phyloP scores from a whole-genome alignment of 2,113 vertebrate species.

The Canis aureus region DNA sequence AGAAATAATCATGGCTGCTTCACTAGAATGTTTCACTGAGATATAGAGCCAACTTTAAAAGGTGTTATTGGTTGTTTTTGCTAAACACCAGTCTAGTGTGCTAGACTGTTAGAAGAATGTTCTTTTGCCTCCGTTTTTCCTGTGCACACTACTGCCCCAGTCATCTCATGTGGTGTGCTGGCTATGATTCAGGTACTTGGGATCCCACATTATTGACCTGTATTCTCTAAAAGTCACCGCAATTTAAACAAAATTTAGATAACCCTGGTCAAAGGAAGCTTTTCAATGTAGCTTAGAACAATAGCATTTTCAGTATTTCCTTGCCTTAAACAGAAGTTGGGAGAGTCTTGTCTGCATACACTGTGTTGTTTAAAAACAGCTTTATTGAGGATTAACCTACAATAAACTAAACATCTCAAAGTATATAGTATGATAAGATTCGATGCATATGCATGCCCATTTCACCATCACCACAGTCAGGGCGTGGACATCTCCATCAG shows the following conservation, averaged over 20 bases:
- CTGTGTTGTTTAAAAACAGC: not conserved
- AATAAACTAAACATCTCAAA: not conserved
- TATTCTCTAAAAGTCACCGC: not conserved
- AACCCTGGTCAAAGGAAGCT: not conserved
- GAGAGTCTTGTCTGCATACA: not conserved
- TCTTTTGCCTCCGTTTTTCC: not conserved
- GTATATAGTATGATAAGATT: not conserved
- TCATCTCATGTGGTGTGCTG: not conserved
- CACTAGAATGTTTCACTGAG: not conserved
- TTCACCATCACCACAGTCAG: not conserved
- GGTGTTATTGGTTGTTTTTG: accelerated
- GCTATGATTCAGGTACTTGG: not conserved
- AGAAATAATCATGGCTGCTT: accelerated
- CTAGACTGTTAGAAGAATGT: not conserved
- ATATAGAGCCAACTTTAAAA: not conserved
- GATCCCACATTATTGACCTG: not conserved
- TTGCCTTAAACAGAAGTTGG: not conserved
- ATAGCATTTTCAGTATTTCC: not conserved
- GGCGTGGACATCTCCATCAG: not conserved
- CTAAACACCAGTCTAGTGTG: not conserved
- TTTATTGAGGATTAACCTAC: not conserved
- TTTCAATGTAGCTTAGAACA: not conserved
- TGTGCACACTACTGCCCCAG: not conserved
- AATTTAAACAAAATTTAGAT: not conserved
- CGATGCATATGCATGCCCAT: not conserved